These are phyloP conservation scores for Carpatolechia fugitivella DNA, from an alignment of 2,888 invertebrate genomes.

Conservation along the genomic window DNA sequence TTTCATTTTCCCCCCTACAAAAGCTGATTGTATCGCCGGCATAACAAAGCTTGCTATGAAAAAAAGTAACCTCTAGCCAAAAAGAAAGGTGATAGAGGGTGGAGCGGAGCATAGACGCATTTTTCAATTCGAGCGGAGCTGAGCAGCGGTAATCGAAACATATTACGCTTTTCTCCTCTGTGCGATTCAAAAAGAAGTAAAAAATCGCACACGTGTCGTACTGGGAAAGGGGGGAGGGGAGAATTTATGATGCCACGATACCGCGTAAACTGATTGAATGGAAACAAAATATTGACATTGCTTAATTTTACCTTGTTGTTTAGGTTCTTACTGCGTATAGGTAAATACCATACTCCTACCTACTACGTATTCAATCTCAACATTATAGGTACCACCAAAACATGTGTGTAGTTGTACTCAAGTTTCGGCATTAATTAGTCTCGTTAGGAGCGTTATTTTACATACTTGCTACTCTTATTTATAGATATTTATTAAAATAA, in stretches of 20 bases:
- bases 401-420: too few relatives aligned
- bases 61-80: slow-evolving; percentile 15
- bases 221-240: slow-evolving; percentile 11
- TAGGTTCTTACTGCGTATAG: too few relatives aligned
- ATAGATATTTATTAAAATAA: too few relatives aligned
- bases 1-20: background rate
- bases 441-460: too few relatives aligned
- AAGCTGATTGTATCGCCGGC: too few relatives aligned
- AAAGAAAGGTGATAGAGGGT: slow-evolving; percentile 16
- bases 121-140: slow-evolving; percentile 54
- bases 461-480: too few relatives aligned
- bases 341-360: background rate
- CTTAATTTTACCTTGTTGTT: background rate
- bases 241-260: slow-evolving; percentile 4
- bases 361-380: background rate
- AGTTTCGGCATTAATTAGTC: too few relatives aligned
- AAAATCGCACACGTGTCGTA: slow-evolving; percentile 38
- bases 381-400: too few relatives aligned
- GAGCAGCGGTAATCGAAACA: slow-evolving; percentile 58
- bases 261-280: slow-evolving; percentile 1
- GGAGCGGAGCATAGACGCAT: slow-evolving; percentile 33
- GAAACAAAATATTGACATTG: slow-evolving; percentile 19
- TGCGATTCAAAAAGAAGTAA: slow-evolving; percentile 44
- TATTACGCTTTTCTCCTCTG: slow-evolving; percentile 49
- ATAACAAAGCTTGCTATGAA: background rate